Evolutionary conservation across 2,888 invertebrate species (phyloP), one percentile per base, ranked within the genome.

Genomic region (Sminthurides aquaticus): DNA sequence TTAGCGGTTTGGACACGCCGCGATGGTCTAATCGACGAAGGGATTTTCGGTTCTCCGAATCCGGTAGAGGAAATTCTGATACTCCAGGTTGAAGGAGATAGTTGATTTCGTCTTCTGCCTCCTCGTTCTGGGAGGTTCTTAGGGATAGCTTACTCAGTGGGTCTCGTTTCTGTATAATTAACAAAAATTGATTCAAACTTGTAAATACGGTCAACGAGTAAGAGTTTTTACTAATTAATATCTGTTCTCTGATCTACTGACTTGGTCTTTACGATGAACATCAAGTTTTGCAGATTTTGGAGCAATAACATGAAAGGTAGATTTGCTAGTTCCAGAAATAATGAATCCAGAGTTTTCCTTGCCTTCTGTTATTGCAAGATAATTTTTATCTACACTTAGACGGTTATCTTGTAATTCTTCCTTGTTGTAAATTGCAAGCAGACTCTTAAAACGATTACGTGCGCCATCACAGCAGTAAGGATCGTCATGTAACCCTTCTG

Each of bases 361-460:
- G 20, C 8, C 54, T n/a, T 15, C 54, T 43, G 48, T 15, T 43
- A 15, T 18, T 43, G 48, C 11, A 18, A 43, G 18, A 43, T 15
- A 18, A 18, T 43, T 18, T 15, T 43, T 18, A 15, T 15, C 48
- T 15, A 5, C 52, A n/a, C 24, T n/a, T n/a, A 22, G 3, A 52
- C 52, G 3, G 20, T 11, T 11, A 24, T 62, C 62, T 3, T 24
- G 8, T n/a, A 26, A 2, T 26, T 5, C n/a, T 26, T 26, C 3
- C 15, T 48, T 48, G 20, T 60, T 54, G 24, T 60, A 54, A 52
- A 60, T 60, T n/a, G 3, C 27, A n/a, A 52, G 27, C 20, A 52
- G n/a, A 24, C 54, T 29, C 18, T 24, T 15, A 11, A 61, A 48
- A 22, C 56, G 29, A 3, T 48, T 57, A 8, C 22, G 27, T 3